Evolutionary conservation across 2,888 invertebrate species (phyloP).

Genomic region (Ennomos fuscantarius): DNA sequence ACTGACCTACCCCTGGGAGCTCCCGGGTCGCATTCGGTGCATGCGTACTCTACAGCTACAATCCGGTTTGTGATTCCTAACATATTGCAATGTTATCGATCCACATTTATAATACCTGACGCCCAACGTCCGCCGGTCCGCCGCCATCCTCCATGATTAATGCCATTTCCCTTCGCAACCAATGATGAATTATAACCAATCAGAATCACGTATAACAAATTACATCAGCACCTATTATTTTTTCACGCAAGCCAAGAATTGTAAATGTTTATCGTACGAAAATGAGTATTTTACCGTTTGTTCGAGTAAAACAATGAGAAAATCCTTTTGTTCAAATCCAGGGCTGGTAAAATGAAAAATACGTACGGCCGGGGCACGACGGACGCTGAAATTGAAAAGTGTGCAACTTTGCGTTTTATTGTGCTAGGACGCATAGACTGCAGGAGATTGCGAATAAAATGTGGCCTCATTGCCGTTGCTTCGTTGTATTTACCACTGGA

Average conservation of each 20-base stretch:
- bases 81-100: constrained; percentile 68
- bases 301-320: constrained; percentile 62
- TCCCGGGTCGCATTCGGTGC: constrained; percentile 58
- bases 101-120: constrained; percentile 35
- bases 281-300: constrained; percentile 35
- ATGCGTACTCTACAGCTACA: constrained; percentile 62
- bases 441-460: constrained; percentile 62
- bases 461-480: constrained; percentile 45
- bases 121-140: constrained; percentile 11
- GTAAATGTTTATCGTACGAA: constrained; percentile 34
- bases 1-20: constrained; percentile 73
- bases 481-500: constrained; percentile 41
- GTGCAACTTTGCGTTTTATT: constrained; percentile 72
- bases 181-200: constrained; percentile 15
- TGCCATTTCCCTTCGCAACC: constrained; percentile 14
- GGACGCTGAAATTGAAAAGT: constrained; percentile 71
- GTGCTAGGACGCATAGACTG: constrained; percentile 53
- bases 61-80: constrained; percentile 46
- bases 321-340: constrained; percentile 71
- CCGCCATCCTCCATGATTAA: constrained; percentile 20
- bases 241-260: constrained; percentile 22
- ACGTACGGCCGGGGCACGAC: constrained; percentile 57
- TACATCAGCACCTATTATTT: constrained; percentile 16
- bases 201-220: constrained; percentile 7
- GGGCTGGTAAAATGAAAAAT: constrained; percentile 73